A percentile compares a stretch with the other conserved stretches of the same genome.
Conservation (phyloP, 1,140 invertebrate genomes). For the Drosophila parabipectinata region DNA sequence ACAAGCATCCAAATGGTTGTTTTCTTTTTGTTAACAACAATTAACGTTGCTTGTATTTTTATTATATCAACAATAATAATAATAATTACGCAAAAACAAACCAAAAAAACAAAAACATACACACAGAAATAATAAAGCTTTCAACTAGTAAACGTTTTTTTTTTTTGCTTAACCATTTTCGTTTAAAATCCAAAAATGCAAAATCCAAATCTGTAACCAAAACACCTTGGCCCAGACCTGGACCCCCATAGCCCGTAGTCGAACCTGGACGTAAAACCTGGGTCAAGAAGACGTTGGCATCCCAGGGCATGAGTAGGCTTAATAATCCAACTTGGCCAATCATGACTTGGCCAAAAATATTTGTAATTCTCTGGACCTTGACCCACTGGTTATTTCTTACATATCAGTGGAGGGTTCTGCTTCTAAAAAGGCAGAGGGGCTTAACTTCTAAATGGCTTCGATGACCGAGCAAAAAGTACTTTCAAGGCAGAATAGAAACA, state of each 20-base stretch:
- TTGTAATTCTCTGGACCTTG: slow-evolving; percentile 7
- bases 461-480: slow-evolving; percentile 13
- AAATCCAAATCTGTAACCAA: neutral
- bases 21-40: slow-evolving; percentile 55
- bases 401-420: slow-evolving; percentile 1
- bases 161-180: neutral
- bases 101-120: too few species aligned
- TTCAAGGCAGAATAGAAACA: too few species aligned
- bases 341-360: neutral
- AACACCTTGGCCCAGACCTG: slow-evolving; percentile 18
- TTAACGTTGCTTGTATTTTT: slow-evolving; percentile 39
- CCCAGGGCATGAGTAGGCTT: neutral
- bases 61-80: slow-evolving; percentile 54
- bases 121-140: slow-evolving; percentile 44
- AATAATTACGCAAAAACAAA: neutral
- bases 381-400: neutral
- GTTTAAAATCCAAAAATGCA: too few species aligned
- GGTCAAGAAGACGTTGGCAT: neutral
- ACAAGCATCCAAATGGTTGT: slow-evolving; percentile 30
- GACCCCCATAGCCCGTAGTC: neutral
- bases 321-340: slow-evolving; percentile 2
- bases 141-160: slow-evolving; percentile 39
- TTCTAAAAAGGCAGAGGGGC: neutral
- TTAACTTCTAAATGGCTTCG: slow-evolving; percentile 15
- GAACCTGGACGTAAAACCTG: too few species aligned